Percentiles rank a stretch among this genome's conserved stretches.
phyloP scores from a whole-genome alignment of 35 echinoderm and acorn worm genomes.

The Diadema setosum region DNA sequence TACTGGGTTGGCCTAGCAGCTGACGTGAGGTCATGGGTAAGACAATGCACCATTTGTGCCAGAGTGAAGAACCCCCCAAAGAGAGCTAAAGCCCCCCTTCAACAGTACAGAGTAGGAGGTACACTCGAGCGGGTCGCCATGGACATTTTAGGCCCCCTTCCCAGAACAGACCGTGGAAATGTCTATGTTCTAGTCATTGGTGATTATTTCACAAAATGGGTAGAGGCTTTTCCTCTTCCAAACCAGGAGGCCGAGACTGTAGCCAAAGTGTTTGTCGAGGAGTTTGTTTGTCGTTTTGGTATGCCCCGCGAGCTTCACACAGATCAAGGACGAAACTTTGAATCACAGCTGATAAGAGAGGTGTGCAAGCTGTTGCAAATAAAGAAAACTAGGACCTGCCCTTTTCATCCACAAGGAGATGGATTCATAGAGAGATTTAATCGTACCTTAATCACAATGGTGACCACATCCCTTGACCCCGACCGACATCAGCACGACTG shows the following conservation, averaged over 20 bases:
- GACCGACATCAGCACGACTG: slow-evolving; percentile 28
- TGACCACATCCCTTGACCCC: background rate
- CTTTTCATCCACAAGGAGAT: too few species aligned
- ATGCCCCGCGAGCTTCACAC: slow-evolving; percentile 30
- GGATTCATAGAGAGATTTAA: too few species aligned
- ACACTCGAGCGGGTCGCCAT: slow-evolving; percentile 16
- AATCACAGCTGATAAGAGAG: slow-evolving; percentile 42
- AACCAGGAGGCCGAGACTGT: slow-evolving; percentile 43
- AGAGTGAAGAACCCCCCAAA: background rate
- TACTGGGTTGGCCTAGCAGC: too few species aligned
- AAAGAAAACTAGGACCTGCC: too few species aligned
- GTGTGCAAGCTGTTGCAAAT: slow-evolving; percentile 40
- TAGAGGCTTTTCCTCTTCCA: slow-evolving; percentile 36
- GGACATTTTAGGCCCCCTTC: slow-evolving; percentile 40
- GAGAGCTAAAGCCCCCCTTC: too few species aligned
- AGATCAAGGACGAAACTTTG: slow-evolving; percentile 55
- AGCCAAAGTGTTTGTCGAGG: slow-evolving; percentile 29
- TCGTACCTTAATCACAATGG: too few species aligned
- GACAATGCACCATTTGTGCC: background rate
- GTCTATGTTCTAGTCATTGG: slow-evolving; percentile 17
- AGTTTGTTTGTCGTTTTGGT: slow-evolving; percentile 56
- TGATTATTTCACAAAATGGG: slow-evolving; percentile 67
- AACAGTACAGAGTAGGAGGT: background rate
- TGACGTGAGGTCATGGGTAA: background rate
- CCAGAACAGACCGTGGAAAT: slow-evolving; percentile 43